These are phyloP conservation scores for Aramus guarauna DNA, from an alignment of 2,113 vertebrate genomes.

Conservation along the genomic window DNA sequence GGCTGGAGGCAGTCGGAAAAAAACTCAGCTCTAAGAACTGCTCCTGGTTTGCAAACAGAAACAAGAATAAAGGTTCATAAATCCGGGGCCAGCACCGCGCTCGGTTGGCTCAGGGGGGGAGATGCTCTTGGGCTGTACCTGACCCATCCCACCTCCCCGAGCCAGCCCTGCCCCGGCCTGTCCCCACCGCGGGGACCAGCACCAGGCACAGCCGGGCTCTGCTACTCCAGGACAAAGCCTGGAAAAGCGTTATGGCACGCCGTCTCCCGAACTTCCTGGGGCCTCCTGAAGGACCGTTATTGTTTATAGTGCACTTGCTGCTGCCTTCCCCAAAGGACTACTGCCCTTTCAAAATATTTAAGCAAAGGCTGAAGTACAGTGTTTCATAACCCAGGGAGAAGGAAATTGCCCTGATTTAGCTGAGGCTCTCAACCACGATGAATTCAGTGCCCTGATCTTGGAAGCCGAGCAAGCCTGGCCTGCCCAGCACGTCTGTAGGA, in stretches of 20 bases:
- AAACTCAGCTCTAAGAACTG: neutral
- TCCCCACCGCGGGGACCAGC: neutral
- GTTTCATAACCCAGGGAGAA: neutral
- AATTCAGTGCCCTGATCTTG: neutral
- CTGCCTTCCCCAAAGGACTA: neutral
- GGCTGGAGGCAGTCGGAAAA: neutral
- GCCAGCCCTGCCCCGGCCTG: neutral
- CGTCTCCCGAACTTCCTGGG: neutral
- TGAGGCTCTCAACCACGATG: neutral
- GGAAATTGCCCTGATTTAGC: neutral
- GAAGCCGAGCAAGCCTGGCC: neutral
- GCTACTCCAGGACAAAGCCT: neutral
- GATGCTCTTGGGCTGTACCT: neutral
- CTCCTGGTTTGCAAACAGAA: neutral
- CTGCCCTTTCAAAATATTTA: neutral
- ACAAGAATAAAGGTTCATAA: neutral
- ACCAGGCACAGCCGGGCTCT: neutral
- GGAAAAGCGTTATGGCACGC: neutral
- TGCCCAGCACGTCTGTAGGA: neutral
- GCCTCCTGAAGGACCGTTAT: neutral
- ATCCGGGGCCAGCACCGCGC: neutral
- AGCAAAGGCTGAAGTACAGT: neutral
- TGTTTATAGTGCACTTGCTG: neutral
- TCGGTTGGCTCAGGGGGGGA: neutral
- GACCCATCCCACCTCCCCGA: neutral